Base-by-base conservation (phyloP, 2,797 vertebrate species). In the Pelochelys cantorii region DNA sequence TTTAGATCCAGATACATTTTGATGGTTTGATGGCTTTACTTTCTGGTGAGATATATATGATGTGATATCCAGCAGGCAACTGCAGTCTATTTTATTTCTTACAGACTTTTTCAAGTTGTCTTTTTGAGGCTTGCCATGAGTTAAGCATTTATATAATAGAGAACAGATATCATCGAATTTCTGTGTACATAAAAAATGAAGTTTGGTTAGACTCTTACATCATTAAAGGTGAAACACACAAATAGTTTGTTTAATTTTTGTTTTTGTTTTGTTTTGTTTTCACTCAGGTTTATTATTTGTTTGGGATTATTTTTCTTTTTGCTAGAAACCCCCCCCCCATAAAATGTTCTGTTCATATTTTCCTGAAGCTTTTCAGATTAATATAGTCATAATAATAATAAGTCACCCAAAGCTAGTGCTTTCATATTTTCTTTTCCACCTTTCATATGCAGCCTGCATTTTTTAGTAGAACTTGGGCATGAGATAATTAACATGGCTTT, bases 151-250 rank as follows among this genome's bases (percentile, higher is more conserved):
- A 96, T 99, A 93, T 98, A 98, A 99, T 97, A 97, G 98, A 98
- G 98, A 98, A 98, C 99, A 99, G 98, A 99, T 98, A 97, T 99
- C 99, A 99, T 99, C 96, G 98, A 99, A 99, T 99, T 99, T 99
- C 99, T 99, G 99, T 99, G 99, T 99, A 99, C 96, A 96, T 97
- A 88, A 97, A 97, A 97, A 62, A 88, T 78, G 68, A 57, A 96
- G 83, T 94, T 96, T 95, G 82, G 37, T 96, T 94, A 97, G 90
- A 95, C 80, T 84, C 85, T 94, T 96, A 93, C 93, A 83, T 96
- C 92, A 80, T 95, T 92, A 91, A 92, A 95, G 94, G 29, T 78
- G 78, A 95, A 94, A 95, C 88, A 94, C 91, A 93, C 90, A 95
- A 96, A 95, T 88, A 96, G 75, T 89, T 92, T 79, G 75, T 57